Evolutionary conservation across 2,888 invertebrate genomes (phyloP), one percentile per base, ranked within the genome.

Genomic region (Saturnia japonica): DNA sequence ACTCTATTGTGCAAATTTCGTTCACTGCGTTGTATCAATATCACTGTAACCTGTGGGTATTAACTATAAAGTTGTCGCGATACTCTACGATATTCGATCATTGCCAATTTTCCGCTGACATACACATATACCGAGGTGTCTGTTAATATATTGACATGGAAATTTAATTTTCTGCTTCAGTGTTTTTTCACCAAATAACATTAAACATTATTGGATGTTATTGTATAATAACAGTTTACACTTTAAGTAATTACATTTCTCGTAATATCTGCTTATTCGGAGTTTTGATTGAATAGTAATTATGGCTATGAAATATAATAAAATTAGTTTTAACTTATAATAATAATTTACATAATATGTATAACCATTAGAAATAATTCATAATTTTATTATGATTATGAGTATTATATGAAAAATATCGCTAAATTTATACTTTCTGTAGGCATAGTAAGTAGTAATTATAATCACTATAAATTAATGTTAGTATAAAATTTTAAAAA

Each of bases 121-220:
- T 80, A 83, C 82, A 82, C 82, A 82, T 82, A 77, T 80, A 82
- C 80, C 78, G 77, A 78, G 83, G 78, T 80, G 78, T 79, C 76
- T 82, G 79, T 78, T 79, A 78, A 81, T 64, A 64, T 83, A 83
- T 84, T 83, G 81, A 82, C 78, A 84, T 82, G 83, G 78, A 87
- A 88, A 88, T 85, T 82, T 87, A 85, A 89, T 90, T 89, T 90
- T 87, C 86, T 82, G 84, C 85, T 83, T 74, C 84, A 82, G 76
- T 86, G 84, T 85, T 81, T 84, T 64, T 79, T n/a, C n/a, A 64
- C 66, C 72, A 74, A 75, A 77, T 73, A 60, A 74, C 47, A 45
- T 28, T 28, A 28, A 47, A 67, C 14, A 16, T 60, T 28, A 28
- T 1, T n/a, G 8, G 11, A 19, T 54, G 9, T 8, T 25, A 25